Evolutionary conservation across 2,113 vertebrate genomes (phyloP).

Genomic region (Phalacrocorax carbo): DNA sequence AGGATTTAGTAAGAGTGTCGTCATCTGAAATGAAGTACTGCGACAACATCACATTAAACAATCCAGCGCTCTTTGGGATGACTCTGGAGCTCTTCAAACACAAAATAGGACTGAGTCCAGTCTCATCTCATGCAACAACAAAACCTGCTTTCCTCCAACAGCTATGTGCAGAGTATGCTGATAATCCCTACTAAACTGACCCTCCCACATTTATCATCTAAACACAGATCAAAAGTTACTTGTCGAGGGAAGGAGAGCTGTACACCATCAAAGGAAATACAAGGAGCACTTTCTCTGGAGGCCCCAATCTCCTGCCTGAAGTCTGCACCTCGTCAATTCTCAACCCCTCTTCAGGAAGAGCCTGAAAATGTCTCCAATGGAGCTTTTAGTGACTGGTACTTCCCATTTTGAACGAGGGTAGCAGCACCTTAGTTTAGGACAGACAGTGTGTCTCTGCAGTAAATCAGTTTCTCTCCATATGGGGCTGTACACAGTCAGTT

Average conservation of each 20-base stretch:
- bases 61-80: not conserved
- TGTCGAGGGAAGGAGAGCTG: not conserved
- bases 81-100: not conserved
- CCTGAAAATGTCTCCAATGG: not conserved
- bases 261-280: not conserved
- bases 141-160: not conserved
- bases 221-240: not conserved
- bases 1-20: not conserved
- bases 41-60: not conserved
- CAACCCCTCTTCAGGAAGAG: not conserved
- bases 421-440: not conserved
- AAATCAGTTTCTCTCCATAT: not conserved
- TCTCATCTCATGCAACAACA: not conserved
- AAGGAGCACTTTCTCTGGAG: not conserved
- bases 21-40: not conserved
- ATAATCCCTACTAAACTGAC: not conserved
- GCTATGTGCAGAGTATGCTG: rapidly evolving
- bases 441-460: not conserved
- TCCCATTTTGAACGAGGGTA: not conserved
- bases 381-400: not conserved
- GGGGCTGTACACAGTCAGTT: not conserved
- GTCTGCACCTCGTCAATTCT: not conserved
- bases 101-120: not conserved
- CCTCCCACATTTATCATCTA: not conserved
- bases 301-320: not conserved